Evolutionary conservation across 2,113 vertebrate genomes (phyloP), one percentile per base, ranked within the genome.

Genomic region (Micromys minutus): DNA sequence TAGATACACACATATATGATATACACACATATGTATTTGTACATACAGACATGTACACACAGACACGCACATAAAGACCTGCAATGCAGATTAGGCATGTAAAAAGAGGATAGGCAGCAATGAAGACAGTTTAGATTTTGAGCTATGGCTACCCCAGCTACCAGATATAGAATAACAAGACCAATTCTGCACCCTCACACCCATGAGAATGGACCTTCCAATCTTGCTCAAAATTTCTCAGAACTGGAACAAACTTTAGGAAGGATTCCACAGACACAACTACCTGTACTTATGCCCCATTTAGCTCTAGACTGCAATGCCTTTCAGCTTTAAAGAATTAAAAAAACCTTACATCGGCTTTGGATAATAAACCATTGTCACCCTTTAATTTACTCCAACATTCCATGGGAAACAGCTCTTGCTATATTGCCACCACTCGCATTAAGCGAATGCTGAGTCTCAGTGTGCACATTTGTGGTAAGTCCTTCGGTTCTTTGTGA

Each of bases 351-450:
- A 72, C n/a, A 45, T 80, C 59, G 59, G n/a, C 39, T 36, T 76
- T n/a, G 69, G 76, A 65, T 89, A 93, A 90, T 16, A 72, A 39
- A 84, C 59, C 55, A 77, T 36, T 42, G 65, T 67, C 74, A 80
- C 26, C 3, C 71, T 94, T 57, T 36, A 89, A 65, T 63, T 90
- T 90, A 74, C 16, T 90, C 69, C 13, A 92, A 91, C 81, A 77
- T 87, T 69, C 61, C 42, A 57, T 55, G 31, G 16, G 72, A 84
- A 94, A 57, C 55, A 69, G 50, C 96, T 96, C 76, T 89, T 95
- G 96, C 87, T 85, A 69, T 26, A 95, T 45, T 3, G 84, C n/a
- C 42, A 81, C 88, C 75, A 84, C 83, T 89, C 96, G 79, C 75
- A 57, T 80, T 84, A 87, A 95, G 86, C 67, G 71, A 69, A 59